Conservation (phyloP, 1,140 invertebrate genomes). For the Vanessa tameamea region DNA sequence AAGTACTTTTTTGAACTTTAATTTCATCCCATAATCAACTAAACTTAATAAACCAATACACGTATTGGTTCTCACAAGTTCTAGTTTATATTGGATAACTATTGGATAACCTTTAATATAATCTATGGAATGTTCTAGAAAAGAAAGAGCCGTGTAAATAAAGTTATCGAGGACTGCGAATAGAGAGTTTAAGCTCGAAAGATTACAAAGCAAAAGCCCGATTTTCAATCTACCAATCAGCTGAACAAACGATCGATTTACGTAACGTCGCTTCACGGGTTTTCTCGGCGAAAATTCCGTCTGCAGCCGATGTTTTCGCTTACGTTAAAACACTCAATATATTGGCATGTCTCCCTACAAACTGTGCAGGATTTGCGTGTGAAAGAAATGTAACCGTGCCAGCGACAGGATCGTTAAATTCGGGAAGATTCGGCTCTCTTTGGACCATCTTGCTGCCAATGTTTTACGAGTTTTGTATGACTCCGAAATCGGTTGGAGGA, state of each 20-base stretch:
- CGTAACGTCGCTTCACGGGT: conserved; percentile 60
- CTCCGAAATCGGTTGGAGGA: conserved; percentile 60
- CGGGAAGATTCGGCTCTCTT: conserved; percentile 45
- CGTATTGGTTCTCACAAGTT: not conserved
- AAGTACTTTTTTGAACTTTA: not conserved
- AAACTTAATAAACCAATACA: not conserved
- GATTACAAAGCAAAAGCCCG: conserved; percentile 54
- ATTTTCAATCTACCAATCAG: conserved; percentile 69
- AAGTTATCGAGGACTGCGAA: conserved; percentile 26
- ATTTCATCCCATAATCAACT: not conserved
- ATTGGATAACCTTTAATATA: conserved; percentile 9
- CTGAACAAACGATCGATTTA: conserved; percentile 70
- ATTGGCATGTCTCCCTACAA: conserved; percentile 57
- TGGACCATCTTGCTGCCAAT: conserved; percentile 50
- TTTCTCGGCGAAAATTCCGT: conserved; percentile 50
- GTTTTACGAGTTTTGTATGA: conserved; percentile 73
- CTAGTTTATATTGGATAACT: not conserved
- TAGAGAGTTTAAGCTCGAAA: conserved; percentile 30
- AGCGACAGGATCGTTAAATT: conserved; percentile 65
- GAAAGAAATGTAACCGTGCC: conserved; percentile 63
- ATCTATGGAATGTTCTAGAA: conserved; percentile 15
- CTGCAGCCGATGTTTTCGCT: conserved; percentile 56
- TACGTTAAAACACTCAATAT: conserved; percentile 57
- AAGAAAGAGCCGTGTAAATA: conserved; percentile 24
- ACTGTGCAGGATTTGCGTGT: conserved; percentile 62